These are phyloP conservation scores for Hyphantria cunea DNA, from an alignment of 1,140 invertebrate genomes.

Conservation along the genomic window DNA sequence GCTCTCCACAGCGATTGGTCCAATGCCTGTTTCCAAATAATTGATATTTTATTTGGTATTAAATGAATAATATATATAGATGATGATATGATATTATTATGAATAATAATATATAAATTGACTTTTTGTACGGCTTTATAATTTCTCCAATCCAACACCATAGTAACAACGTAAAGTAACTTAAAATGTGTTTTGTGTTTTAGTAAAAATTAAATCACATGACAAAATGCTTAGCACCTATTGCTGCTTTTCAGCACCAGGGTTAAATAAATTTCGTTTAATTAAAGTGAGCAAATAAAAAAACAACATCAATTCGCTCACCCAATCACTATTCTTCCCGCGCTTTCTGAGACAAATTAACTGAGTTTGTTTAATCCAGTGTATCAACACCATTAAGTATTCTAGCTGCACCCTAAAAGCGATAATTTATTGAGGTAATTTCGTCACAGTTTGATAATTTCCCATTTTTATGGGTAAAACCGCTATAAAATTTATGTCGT, in stretches of 20 bases:
- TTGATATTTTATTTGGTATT: no score
- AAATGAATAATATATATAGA: no score
- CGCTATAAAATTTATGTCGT: slow-evolving; percentile 47
- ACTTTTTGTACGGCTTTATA: no score
- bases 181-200: no score
- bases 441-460: slow-evolving; percentile 46
- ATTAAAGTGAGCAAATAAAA: slow-evolving; percentile 9
- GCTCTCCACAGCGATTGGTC: no score
- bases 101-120: no score
- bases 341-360: slow-evolving; percentile 14
- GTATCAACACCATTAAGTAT: slow-evolving; percentile 4
- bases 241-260: not conserved
- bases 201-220: no score
- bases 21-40: no score
- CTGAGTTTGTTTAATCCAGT: not conserved
- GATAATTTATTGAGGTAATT: slow-evolving; percentile 45
- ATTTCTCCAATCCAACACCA: no score
- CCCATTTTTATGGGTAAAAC: slow-evolving; percentile 43
- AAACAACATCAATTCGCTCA: slow-evolving; percentile 8
- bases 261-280: slow-evolving; percentile 3
- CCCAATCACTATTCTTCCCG: slow-evolving; percentile 16
- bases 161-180: no score
- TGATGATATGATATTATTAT: no score
- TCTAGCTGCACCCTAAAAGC: slow-evolving; percentile 13
- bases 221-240: no score